Evolutionary conservation across 2,113 vertebrate species (phyloP), one percentile per base, ranked within the genome.

Genomic region (Pampusana beccarii): DNA sequence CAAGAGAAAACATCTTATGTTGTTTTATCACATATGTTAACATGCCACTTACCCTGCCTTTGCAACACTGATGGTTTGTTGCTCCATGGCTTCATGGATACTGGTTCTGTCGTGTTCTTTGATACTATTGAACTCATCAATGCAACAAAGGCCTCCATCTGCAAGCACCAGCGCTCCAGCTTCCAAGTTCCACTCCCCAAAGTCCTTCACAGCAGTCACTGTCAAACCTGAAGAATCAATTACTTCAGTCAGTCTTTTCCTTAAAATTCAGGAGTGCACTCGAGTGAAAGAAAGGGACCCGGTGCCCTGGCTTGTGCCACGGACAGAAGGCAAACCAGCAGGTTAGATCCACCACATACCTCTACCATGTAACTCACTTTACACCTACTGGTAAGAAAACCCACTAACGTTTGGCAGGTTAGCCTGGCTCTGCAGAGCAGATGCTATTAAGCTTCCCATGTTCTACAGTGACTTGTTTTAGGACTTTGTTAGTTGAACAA

Each of bases 61-160:
- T 80, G 99, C 99, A 75, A 99, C 99, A 64, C 99, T 99, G 74
- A 99, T 99, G 62, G 99, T 99, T 95, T 99, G 99, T 40, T 99
- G 99, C 95, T 99, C 99, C 99, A 99, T 99, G 58, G 99, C 99
- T 92, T 99, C 99, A 0, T 99, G 99, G 96, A 99, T 99, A 95
- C 99, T 99, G 94, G 99, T 99, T 88, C 99, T 98, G 94, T 99
- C 99, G 17, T 99, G 99, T 65, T 99, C 99, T 94, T 99, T 99
- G 95, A 99, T 99, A 93, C 99, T 99, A 73, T 98, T 99, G 97
- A 99, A 99, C 86, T 99, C 99, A 4, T 99, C 99, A 24, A 99
- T 99, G 95, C 99, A 99, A 97, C 99, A 99, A 54, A 99, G 97
- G 34, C 99, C 99, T 11, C 99, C 98, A 77, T 99, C 99, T 34